A percentile compares a stretch with the other conserved stretches of the same genome.
phyloP scores from a whole-genome alignment of 2,797 vertebrate species.

The Pseudopleuronectes americanus region DNA sequence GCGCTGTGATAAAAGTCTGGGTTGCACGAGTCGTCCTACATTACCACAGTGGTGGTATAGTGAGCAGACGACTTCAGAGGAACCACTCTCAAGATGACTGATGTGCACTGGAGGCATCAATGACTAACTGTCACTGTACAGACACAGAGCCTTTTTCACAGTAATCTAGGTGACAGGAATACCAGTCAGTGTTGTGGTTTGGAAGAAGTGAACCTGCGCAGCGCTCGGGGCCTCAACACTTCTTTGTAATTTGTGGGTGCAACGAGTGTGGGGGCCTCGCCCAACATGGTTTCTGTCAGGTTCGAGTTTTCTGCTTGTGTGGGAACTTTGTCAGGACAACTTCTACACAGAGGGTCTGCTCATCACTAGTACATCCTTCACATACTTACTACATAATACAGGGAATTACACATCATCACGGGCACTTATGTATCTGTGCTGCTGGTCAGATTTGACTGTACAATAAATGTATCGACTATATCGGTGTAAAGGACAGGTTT shows the following conservation, averaged over 20 bases:
- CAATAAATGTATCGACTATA: too few species aligned
- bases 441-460: not conserved
- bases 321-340: conserved; percentile 48
- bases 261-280: conserved; percentile 53
- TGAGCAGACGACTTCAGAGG: conserved; percentile 67
- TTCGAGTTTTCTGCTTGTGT: conserved; percentile 31
- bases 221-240: conserved; percentile 50
- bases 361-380: conserved; percentile 7
- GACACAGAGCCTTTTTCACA: conserved; percentile 72
- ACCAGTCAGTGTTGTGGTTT: conserved; percentile 79
- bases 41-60: conserved; percentile 63
- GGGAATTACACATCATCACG: not conserved
- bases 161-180: conserved; percentile 71
- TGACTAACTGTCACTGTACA: conserved; percentile 77
- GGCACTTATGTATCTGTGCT: not conserved
- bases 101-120: conserved; percentile 67
- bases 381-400: not conserved
- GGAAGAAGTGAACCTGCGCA: conserved; percentile 68
- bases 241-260: conserved; percentile 80
- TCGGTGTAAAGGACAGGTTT: not conserved
- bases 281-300: conserved; percentile 48
- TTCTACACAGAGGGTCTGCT: not conserved
- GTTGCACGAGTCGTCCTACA: conserved; percentile 61
- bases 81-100: conserved; percentile 77
- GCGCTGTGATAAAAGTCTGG: conserved; percentile 55